Conservation (phyloP, 2,888 invertebrate genomes). For the Drosophila austrosaltans region DNA sequence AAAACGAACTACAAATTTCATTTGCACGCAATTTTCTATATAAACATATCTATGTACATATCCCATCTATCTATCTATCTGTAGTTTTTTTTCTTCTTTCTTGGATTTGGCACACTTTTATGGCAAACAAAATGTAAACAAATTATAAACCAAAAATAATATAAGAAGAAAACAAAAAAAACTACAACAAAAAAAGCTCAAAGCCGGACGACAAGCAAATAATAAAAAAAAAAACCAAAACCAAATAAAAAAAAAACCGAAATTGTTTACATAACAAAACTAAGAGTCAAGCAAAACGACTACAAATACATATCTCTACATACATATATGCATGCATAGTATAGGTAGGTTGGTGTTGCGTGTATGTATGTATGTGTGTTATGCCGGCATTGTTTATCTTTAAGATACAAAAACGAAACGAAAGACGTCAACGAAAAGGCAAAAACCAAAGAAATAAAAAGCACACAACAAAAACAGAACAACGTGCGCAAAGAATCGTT, state of each 20-base stretch:
- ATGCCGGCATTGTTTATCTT: conserved; percentile 79
- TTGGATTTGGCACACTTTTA: conserved; percentile 68
- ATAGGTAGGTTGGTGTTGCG: not conserved
- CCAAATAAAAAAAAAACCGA: conserved; percentile 1
- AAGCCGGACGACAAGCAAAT: conserved; percentile 37
- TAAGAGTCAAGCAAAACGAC: conserved; percentile 50
- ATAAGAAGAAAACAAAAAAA: conserved; percentile 30
- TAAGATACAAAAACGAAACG: conserved; percentile 62
- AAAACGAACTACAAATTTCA: conserved; percentile 43
- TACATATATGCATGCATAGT: not conserved
- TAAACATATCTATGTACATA: too few relatives aligned
- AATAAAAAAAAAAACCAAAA: conserved; percentile 20
- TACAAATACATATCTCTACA: conserved; percentile 47
- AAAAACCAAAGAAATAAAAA: conserved; percentile 15
- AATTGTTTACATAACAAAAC: conserved; percentile 78
- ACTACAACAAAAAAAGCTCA: conserved; percentile 29
- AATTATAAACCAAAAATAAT: conserved; percentile 55
- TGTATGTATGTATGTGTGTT: conserved; percentile 49
- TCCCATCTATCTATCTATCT: not conserved
- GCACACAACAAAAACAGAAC: conserved; percentile 48
- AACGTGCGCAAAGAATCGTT: conserved; percentile 66
- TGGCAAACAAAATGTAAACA: conserved; percentile 70
- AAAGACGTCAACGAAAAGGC: conserved; percentile 40
- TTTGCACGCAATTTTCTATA: conserved; percentile 63
- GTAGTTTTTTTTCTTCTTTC: not conserved